Evolutionary conservation across 1,140 invertebrate genomes (phyloP), one percentile per base, ranked within the genome.

Genomic region (Hycleus phaleratus): DNA sequence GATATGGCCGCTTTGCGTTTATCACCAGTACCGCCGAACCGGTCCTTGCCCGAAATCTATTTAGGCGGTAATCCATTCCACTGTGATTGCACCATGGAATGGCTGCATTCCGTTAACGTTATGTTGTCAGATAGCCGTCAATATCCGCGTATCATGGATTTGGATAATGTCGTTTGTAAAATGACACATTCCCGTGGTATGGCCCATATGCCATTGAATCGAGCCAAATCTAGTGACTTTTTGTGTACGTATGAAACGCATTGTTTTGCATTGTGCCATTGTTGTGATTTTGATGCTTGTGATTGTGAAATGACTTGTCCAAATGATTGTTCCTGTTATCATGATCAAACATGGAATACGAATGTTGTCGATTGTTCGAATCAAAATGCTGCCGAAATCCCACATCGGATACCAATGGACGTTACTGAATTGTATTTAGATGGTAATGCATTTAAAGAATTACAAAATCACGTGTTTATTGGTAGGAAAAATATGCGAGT

Each of bases 251-350:
- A 96, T 76, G 86, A 90, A 65, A 90, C 89, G 38, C 93, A 95
- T 74, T 95, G 93, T 77, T 95, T 95, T 74, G 87, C 92, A 11
- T 75, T 94, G 46, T 96, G 93, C 70, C 90, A 93, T 66, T 96
- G 93, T 75, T 95, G 93, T 71, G 92, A 95, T 66, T 95, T 93
- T 71, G 91, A 95, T 71, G 91, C 91, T 46, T 96, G 93, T 74
- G 93, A 95, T 74, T 95, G 93, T 75, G 90, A 94, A 76, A 95
- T 95, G 91, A 93, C 87, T 3, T 96, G 92, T 68, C 93, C 93
- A 2, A 82, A 83, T 59, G 91, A 93, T 69, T 96, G 92, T 76
- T 88, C 88, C 57, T 96, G 92, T 70, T 95, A 93, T 73, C 88
- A 93, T 75, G 91, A 95, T 68, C 87, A 91, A 71, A 88, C 91